Evolutionary conservation across 2,113 vertebrate species (phyloP).

Genomic region (Numida meleagris): DNA sequence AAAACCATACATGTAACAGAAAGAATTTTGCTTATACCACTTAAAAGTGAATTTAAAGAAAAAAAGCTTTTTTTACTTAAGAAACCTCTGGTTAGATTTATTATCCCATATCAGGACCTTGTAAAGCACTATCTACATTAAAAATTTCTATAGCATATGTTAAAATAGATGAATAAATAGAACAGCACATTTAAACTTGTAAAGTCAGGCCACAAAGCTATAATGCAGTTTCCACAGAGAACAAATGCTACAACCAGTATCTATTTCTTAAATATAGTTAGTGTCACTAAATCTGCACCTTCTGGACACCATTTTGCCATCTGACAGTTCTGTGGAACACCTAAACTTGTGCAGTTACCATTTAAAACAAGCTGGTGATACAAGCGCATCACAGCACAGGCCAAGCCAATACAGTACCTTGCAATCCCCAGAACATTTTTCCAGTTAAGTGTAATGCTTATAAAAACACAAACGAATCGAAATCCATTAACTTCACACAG

Average conservation of each 20-base stretch:
- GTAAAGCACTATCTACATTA: background rate
- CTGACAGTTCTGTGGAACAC: background rate
- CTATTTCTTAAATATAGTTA: background rate
- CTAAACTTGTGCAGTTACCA: background rate
- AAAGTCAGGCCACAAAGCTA: background rate
- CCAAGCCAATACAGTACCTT: background rate
- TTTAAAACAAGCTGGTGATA: background rate
- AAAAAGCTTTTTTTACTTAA: background rate
- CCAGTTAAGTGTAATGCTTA: constrained; percentile 44
- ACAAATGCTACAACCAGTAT: background rate
- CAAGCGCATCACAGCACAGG: background rate
- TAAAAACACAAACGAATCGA: constrained; percentile 38
- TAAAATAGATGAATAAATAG: background rate
- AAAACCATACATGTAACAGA: background rate
- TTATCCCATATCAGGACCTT: background rate
- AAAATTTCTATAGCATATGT: background rate
- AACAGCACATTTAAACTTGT: background rate
- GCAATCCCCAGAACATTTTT: constrained; percentile 38
- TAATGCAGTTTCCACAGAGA: background rate
- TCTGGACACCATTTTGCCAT: background rate
- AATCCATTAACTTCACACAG: constrained; percentile 15
- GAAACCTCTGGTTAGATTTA: background rate
- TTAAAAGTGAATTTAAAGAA: background rate
- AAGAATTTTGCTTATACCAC: background rate
- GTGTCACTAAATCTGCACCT: background rate